Base-by-base conservation (phyloP, 2,113 vertebrate species). In the Serinus canaria region DNA sequence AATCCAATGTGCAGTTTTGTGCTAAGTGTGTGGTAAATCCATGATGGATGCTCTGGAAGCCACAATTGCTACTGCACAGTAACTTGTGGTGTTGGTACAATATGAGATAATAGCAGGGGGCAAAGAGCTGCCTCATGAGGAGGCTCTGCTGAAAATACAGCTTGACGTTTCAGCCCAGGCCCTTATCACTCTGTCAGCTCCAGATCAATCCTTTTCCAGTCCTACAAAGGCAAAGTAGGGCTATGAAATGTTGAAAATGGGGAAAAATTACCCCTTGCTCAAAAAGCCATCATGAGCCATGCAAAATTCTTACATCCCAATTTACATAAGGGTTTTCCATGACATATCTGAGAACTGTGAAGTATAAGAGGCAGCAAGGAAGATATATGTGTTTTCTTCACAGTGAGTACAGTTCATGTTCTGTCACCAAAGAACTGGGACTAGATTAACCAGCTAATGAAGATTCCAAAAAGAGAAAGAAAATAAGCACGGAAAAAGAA, bases 11-110 rank as follows among this genome's bases (percentile, higher is more conserved):
- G 1, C n/a, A 86, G 33, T 74, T 95, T 75, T 95, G 53, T 82
- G 44, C 92, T 95, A 95, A 96, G 93, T 96, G 66, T 95, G 92
- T 76, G 95, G 94, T 90, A 89, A 83, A 89, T 93, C 43, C 44
- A 31, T 84, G 56, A 76, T 78, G 91, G 77, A 82, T 82, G 35
- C 44, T 20, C 28, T 90, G 88, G 49, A 92, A 96, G 56, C 85
- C 85, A 90, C 4, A 17, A 86, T 16, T 94, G 90, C 73, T 93
- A 27, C 79, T 89, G 35, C 56, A 64, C 47, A 49, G 73, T 43
- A 53, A 84, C 68, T 93, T 93, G 93, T 0, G 85, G 94, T 89
- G 70, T 17, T 23, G 7, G 47, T 93, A 92, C 83, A 93, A 90
- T 66, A 94, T 30, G 46, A 83, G 64, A 94, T 95, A 95, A 96